Conservation (phyloP, 2,113 vertebrate species). For the Butorides virescens region DNA sequence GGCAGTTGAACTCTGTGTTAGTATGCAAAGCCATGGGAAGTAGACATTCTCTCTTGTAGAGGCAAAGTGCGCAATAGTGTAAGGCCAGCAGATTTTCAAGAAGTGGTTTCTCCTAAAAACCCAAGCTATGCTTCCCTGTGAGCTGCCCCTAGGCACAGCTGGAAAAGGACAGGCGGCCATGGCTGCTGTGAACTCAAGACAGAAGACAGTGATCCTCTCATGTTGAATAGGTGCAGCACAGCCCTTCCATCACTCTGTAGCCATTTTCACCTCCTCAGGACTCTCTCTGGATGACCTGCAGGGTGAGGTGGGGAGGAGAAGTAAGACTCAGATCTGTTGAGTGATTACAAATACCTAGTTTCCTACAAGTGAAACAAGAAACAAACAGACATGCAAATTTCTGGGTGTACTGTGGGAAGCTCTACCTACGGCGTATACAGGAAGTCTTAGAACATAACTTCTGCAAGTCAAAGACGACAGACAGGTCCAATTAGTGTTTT, state of each 20-base stretch:
- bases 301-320: fast-evolving
- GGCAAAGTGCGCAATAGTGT: neutral
- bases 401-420: neutral
- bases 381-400: neutral
- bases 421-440: fast-evolving
- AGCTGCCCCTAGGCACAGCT: slow-evolving; percentile 20
- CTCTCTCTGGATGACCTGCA: slow-evolving; percentile 65
- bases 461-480: neutral
- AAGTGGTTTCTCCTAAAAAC: neutral
- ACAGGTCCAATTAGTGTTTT: neutral
- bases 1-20: slow-evolving; percentile 14
- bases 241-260: slow-evolving; percentile 54
- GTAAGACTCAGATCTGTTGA: neutral
- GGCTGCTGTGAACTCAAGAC: neutral
- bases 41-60: neutral
- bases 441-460: neutral
- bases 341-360: neutral
- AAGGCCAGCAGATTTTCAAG: slow-evolving; percentile 29
- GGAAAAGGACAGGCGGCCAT: slow-evolving; percentile 15
- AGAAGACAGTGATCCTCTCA: neutral
- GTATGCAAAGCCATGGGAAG: slow-evolving; percentile 39
- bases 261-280: slow-evolving; percentile 70
- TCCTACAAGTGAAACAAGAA: neutral
- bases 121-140: neutral
- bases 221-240: neutral